Conservation (phyloP, 2,888 invertebrate genomes). For the Quadroppia sp. region DNA sequence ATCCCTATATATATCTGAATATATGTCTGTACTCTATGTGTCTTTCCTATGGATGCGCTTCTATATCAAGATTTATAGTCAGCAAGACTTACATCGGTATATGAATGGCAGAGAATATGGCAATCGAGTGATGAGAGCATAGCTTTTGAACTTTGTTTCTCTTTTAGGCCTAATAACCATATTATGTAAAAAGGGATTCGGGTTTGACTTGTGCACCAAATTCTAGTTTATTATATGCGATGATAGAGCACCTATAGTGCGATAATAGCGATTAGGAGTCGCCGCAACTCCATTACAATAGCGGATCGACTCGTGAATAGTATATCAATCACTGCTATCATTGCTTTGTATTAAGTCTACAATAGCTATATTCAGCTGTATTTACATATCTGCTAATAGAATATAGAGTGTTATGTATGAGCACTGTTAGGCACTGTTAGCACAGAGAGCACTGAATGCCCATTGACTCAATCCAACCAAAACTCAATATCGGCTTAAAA, state of each 20-base stretch:
- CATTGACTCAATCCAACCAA: neutral
- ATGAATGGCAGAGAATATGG: neutral
- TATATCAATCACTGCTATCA: conserved; percentile 36
- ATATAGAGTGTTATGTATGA: conserved; percentile 17
- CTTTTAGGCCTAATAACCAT: conserved; percentile 7
- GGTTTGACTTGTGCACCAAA: neutral
- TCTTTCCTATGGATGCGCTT: too few species aligned
- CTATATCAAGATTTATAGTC: conserved; percentile 22
- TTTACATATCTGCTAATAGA: conserved; percentile 36
- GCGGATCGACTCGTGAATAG: conserved; percentile 15
- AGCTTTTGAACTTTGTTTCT: conserved; percentile 20
- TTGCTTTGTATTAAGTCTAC: neutral
- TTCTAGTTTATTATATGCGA: neutral
- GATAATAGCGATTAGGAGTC: conserved; percentile 34
- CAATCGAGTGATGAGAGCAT: conserved; percentile 2
- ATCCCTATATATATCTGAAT: neutral
- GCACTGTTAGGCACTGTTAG: too few species aligned
- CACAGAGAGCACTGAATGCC: neutral
- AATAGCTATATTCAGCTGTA: conserved; percentile 26
- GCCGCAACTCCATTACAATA: conserved; percentile 21
- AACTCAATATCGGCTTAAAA: conserved; percentile 15
- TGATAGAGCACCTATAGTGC: conserved; percentile 29
- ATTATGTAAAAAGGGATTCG: conserved; percentile 30
- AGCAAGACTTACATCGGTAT: conserved; percentile 14
- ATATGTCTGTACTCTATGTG: neutral